These are phyloP conservation scores for Meteorus cinctellus DNA, from an alignment of 2,888 invertebrate species.

Conservation along the genomic window DNA sequence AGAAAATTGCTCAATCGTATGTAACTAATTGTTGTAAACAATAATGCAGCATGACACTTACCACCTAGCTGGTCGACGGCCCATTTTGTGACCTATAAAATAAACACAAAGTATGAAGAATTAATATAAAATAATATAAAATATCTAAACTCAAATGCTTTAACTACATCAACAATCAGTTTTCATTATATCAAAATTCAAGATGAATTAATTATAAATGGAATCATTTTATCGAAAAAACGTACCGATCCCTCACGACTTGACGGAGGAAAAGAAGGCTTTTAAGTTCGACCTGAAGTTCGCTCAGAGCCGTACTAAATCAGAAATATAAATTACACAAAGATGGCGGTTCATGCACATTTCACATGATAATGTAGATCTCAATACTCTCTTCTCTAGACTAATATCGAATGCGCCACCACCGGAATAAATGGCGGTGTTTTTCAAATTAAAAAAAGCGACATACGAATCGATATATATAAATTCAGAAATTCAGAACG, in stretches of 20 bases:
- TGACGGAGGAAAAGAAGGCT: conserved; percentile 53
- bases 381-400: not conserved
- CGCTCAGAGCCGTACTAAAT: not conserved
- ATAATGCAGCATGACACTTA: conserved; percentile 75
- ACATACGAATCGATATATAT: too few species aligned
- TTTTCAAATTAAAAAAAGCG: too few species aligned
- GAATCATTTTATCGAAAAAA: conserved; percentile 50
- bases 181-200: conserved; percentile 9
- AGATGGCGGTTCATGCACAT: not conserved
- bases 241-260: conserved; percentile 50
- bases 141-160: conserved; percentile 25
- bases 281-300: not conserved
- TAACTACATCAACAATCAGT: not conserved
- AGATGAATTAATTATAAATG: conserved; percentile 49
- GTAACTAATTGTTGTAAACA: conserved; percentile 46
- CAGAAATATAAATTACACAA: not conserved
- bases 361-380: not conserved
- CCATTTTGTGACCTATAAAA: conserved; percentile 81
- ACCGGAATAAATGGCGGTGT: too few species aligned
- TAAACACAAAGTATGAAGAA: conserved; percentile 31
- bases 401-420: too few species aligned
- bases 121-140: conserved; percentile 49
- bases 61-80: conserved; percentile 99
- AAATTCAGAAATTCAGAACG: too few species aligned
- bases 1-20: not conserved